phyloP scores from a whole-genome alignment of 1,140 invertebrate species.

The Adelges cooleyi region DNA sequence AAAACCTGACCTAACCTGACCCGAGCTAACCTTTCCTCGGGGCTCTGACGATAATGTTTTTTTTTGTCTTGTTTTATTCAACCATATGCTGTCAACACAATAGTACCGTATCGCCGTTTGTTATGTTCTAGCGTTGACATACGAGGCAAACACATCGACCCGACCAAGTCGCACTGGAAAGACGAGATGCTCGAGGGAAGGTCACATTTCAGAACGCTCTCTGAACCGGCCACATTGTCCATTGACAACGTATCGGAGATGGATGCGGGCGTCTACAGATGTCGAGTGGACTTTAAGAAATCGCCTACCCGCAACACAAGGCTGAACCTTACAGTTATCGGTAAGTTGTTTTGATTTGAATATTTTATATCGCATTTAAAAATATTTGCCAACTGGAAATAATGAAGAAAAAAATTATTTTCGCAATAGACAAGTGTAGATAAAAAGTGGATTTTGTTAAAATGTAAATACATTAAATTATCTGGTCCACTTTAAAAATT shows the following conservation, averaged over 20 bases:
- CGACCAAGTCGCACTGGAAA: slow-evolving; percentile 39
- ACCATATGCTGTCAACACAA: too few relatives aligned
- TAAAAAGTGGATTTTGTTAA: too few relatives aligned
- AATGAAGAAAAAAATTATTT: too few relatives aligned
- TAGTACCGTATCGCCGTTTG: too few relatives aligned
- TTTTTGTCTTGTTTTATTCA: background rate
- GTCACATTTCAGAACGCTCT: slow-evolving; percentile 44
- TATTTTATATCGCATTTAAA: too few relatives aligned
- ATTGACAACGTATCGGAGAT: slow-evolving; percentile 50
- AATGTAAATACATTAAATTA: too few relatives aligned
- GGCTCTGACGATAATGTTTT: background rate
- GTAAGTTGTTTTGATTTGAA: too few relatives aligned
- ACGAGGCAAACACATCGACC: background rate
- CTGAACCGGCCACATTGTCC: slow-evolving; percentile 48
- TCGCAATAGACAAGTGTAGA: too few relatives aligned
- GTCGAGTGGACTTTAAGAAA: slow-evolving; percentile 66
- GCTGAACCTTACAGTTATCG: slow-evolving; percentile 65
- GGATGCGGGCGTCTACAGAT: slow-evolving; percentile 63
- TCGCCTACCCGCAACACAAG: slow-evolving; percentile 69
- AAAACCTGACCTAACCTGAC: too few relatives aligned
- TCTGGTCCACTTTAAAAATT: too few relatives aligned
- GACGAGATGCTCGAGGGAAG: slow-evolving; percentile 43
- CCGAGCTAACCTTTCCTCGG: background rate
- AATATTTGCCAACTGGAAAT: too few relatives aligned
- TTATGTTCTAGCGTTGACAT: background rate